Base-by-base conservation (phyloP, 1,140 invertebrate genomes). In the Drosophila oshimai region DNA sequence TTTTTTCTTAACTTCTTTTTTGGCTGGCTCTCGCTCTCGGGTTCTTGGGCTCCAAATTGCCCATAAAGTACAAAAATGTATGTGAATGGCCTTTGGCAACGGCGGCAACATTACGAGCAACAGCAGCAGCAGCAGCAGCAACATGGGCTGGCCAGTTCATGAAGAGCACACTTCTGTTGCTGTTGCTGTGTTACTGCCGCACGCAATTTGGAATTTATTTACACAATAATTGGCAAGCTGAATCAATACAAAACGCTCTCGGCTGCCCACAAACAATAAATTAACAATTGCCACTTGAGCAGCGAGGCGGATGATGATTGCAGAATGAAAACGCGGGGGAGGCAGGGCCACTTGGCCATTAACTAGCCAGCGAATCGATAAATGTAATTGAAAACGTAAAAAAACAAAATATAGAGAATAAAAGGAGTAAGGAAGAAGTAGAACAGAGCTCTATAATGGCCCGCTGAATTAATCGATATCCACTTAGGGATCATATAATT, bases 151-250 rank as follows among this genome's bases (percentile, higher is more conserved):
- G 54, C 12, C 31, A 76, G 74, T 70, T 74, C 61, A 81, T 74
- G 57, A 67, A 77, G 55, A 46, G 54, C 51, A 84, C 62, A 78
- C 70, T 78, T 78, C 22, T 51, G 47, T 28, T 44, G 13, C 22
- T 36, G 13, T 17, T 39, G 18, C 18, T 46, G 33, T 62, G 53
- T 58, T 75, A 47, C 54, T 83, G 78, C 74, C 58, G 54, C 64
- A 84, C 74, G 74, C 79, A 83, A 84, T 83, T 84, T 79, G 74
- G 79, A 84, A 86, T 84, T 84, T 84, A 84, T 84, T 84, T 84
- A 77, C 80, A 79, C 79, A 75, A 84, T 84, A 84, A 84, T 84
- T 84, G 79, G 79, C 79, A 84, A 84, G 71, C 75, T 74, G 79
- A 79, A 84, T 84, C 80, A 84, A 84, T 79, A 84, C 37, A 70